Conservation (phyloP, 2,113 vertebrate genomes). For the Azemiops feae region DNA sequence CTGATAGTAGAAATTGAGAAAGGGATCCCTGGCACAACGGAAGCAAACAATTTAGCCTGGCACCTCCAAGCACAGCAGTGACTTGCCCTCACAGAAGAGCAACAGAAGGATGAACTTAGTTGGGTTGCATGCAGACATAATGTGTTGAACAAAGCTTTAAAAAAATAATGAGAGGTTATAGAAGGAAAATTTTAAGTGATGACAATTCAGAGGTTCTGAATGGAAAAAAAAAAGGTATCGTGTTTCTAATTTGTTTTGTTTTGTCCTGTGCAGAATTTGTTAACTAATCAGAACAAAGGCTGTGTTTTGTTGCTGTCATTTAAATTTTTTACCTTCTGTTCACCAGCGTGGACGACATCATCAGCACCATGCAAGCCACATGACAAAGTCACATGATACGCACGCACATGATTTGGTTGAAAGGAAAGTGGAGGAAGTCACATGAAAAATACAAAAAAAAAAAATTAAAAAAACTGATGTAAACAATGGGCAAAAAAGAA, state of each 20-base stretch:
- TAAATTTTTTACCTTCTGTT: conserved; percentile 96
- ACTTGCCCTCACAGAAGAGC: conserved; percentile 4
- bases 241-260: background rate
- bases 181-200: conserved; percentile 36
- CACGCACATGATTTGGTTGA: conserved; percentile 90
- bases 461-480: conserved; percentile 84
- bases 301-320: background rate
- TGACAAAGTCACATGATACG: conserved; percentile 95
- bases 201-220: conserved; percentile 46
- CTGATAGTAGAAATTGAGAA: background rate
- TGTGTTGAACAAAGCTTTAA: conserved; percentile 36
- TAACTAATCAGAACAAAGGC: conserved; percentile 84
- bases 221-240: background rate
- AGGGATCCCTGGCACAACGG: conserved; percentile 12
- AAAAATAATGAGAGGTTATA: conserved; percentile 38
- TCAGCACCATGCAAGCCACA: conserved; percentile 95
- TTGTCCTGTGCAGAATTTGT: conserved; percentile 64
- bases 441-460: conserved; percentile 91
- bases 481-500: conserved; percentile 85
- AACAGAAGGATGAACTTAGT: conserved; percentile 22
- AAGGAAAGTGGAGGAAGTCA: conserved; percentile 88
- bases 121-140: conserved; percentile 40
- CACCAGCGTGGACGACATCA: conserved; percentile 87
- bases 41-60: conserved; percentile 58
- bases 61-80: background rate